Evolutionary conservation across 92 coral and sea anemone genomes (phyloP).

Genomic region (Pocillopora grandis): DNA sequence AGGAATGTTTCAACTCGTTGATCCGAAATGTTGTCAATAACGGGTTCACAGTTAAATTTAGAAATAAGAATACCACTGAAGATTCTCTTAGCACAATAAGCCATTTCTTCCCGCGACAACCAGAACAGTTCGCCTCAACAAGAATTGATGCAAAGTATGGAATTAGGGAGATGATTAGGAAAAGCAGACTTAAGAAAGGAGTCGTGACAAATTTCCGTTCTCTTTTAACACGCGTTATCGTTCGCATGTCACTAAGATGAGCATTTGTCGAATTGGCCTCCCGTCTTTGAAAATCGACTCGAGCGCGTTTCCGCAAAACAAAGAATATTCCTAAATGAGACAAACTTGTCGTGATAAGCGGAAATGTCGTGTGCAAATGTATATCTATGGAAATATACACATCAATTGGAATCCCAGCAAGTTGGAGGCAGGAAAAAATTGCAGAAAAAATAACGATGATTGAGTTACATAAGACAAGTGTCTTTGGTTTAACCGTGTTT

Average conservation of each 20-base stretch:
- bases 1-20: background rate
- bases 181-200: background rate
- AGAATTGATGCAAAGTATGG: background rate
- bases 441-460: too few relatives aligned
- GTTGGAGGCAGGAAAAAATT: too few relatives aligned
- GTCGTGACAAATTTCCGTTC: background rate
- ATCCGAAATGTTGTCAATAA: background rate
- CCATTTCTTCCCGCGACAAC: too few relatives aligned
- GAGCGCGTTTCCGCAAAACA: background rate
- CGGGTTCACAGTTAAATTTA: background rate
- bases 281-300: background rate
- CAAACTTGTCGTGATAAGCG: background rate
- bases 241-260: background rate
- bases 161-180: background rate
- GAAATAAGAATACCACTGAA: too few relatives aligned
- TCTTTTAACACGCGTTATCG: too few relatives aligned
- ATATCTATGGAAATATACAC: too few relatives aligned
- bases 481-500: too few relatives aligned
- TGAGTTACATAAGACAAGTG: too few relatives aligned
- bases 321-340: slow-evolving; percentile 5
- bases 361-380: slow-evolving; percentile 1
- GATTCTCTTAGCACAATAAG: too few relatives aligned
- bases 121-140: too few relatives aligned
- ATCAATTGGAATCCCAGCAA: too few relatives aligned
- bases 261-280: background rate